Conservation (phyloP, 2,797 vertebrate genomes). For the Pogonophryne albipinna region DNA sequence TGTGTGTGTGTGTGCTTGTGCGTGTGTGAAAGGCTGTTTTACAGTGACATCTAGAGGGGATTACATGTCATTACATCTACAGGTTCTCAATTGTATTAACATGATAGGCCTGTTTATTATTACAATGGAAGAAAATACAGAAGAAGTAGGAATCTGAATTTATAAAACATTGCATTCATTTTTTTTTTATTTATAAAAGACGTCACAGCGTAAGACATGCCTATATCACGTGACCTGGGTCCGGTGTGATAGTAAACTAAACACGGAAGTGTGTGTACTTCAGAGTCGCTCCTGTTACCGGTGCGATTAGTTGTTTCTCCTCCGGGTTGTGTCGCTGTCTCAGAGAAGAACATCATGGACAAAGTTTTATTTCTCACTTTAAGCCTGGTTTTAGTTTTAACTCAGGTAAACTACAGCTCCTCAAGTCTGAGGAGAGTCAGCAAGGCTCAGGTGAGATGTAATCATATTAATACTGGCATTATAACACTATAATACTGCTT, state of each 20-base stretch:
- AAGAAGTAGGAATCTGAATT: too few relatives aligned
- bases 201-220: too few relatives aligned
- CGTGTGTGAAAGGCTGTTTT: background rate
- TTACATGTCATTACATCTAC: background rate
- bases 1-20: background rate
- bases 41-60: background rate
- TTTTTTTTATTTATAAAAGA: too few relatives aligned
- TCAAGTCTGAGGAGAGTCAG: background rate
- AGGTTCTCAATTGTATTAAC: background rate
- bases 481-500: too few relatives aligned
- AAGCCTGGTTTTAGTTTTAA: background rate
- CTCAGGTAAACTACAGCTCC: slow-evolving; percentile 5
- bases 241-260: slow-evolving; percentile 13
- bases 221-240: too few relatives aligned
- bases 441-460: slow-evolving; percentile 29
- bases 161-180: too few relatives aligned
- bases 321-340: background rate
- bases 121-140: too few relatives aligned
- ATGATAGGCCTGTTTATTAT: background rate
- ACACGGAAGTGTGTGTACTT: slow-evolving; percentile 37
- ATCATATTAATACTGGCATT: background rate
- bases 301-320: accelerated
- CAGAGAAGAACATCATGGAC: slow-evolving; percentile 23
- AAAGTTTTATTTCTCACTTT: accelerated
- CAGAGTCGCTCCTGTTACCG: background rate